phyloP scores from a whole-genome alignment of 1,140 invertebrate genomes.

The Colletes latitarsis region DNA sequence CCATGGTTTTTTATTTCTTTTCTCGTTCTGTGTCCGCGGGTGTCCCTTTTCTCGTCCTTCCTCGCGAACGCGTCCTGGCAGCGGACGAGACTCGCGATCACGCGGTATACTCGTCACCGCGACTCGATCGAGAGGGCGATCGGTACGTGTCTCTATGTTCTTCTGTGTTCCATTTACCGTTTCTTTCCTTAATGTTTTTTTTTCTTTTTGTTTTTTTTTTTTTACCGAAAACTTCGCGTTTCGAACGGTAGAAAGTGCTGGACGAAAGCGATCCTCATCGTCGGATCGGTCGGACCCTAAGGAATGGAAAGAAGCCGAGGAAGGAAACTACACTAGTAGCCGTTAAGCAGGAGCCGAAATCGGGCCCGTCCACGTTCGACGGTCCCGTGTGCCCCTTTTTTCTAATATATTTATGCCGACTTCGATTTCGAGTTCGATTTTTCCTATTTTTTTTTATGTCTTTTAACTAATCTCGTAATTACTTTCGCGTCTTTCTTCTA shows the following conservation, averaged over 20 bases:
- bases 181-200: neutral
- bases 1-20: neutral
- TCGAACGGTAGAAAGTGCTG: neutral
- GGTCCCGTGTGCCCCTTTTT: neutral
- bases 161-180: conserved; percentile 17
- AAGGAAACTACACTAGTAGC: conserved; percentile 18
- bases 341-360: neutral
- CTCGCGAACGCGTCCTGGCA: conserved; percentile 1
- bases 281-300: neutral
- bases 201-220: neutral
- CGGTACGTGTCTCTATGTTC: conserved; percentile 42
- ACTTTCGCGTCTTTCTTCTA: conserved; percentile 16
- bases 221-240: neutral
- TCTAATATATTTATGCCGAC: conserved; percentile 35
- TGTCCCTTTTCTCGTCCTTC: conserved; percentile 12
- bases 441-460: conserved; percentile 13
- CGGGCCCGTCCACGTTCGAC: conserved; percentile 1
- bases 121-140: conserved; percentile 37
- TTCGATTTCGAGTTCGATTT: conserved; percentile 35
- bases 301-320: conserved; percentile 6
- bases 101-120: conserved; percentile 9
- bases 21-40: neutral
- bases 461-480: neutral
- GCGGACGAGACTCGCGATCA: conserved; percentile 16
- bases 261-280: neutral